These are phyloP conservation scores for Luidia sarsii DNA, from an alignment of 53 echinoderm and acorn worm species.

Conservation along the genomic window DNA sequence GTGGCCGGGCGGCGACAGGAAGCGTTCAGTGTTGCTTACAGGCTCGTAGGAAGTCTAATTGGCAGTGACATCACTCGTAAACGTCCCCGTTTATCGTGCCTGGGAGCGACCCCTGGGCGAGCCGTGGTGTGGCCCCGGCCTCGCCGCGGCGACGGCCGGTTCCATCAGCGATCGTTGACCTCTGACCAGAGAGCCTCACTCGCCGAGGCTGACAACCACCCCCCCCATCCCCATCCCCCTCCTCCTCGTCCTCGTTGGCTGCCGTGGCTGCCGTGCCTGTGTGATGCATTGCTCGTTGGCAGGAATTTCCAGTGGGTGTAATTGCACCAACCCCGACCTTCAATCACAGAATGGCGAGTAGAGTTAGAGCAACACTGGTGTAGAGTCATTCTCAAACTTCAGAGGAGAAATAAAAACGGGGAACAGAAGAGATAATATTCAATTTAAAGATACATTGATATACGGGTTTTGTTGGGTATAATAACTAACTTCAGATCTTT, in stretches of 20 bases:
- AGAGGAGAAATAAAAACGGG: too few species aligned
- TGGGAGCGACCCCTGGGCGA: constrained; percentile 49
- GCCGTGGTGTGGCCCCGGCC: constrained; percentile 6
- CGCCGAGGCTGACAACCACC: constrained; percentile 22
- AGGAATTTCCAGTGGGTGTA: too few species aligned
- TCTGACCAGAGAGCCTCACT: constrained; percentile 27
- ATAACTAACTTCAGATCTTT: too few species aligned
- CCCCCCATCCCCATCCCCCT: too few species aligned
- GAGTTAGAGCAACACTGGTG: too few species aligned
- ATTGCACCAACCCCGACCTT: too few species aligned
- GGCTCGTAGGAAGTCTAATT: constrained; percentile 49
- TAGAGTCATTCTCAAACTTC: too few species aligned
- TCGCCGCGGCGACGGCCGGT: constrained; percentile 5
- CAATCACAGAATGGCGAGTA: too few species aligned
- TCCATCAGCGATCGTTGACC: constrained; percentile 54
- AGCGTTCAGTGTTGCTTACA: constrained; percentile 57
- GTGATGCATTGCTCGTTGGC: not conserved
- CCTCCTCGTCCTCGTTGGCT: not conserved
- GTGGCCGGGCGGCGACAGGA: constrained; percentile 52
- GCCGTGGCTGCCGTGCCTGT: not conserved
- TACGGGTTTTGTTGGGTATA: too few species aligned
- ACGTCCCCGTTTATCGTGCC: constrained; percentile 58
- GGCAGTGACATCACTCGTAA: constrained; percentile 64
- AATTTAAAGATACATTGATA: too few species aligned
- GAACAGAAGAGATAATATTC: too few species aligned